Percentiles rank a stretch among this genome's conserved stretches.
Evolutionary conservation across 2,888 invertebrate species (phyloP).

Genomic region (Eudasyphora cyanicolor): DNA sequence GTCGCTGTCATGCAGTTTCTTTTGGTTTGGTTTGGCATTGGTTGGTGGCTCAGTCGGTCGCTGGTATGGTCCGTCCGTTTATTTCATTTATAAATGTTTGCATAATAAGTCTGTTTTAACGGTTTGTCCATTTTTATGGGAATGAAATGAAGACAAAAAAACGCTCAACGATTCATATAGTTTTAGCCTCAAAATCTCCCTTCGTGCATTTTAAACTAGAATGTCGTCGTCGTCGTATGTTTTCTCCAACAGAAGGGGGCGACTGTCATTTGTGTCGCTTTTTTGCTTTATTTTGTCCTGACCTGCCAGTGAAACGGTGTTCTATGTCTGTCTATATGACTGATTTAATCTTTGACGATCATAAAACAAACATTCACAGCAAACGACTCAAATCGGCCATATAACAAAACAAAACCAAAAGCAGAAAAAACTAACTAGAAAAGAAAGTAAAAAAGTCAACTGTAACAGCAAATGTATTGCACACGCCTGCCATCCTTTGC

Average conservation of each 20-base stretch:
- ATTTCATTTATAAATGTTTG: conserved; percentile 66
- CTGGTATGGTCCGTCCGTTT: conserved; percentile 29
- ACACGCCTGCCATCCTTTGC: too few relatives aligned
- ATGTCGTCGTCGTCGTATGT: too few relatives aligned
- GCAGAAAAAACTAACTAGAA: conserved; percentile 24
- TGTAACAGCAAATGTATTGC: too few relatives aligned
- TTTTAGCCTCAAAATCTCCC: conserved; percentile 6
- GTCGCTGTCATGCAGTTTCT: background rate
- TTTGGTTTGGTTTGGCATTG: too few relatives aligned
- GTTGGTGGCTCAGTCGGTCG: background rate
- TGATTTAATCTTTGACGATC: conserved; percentile 64
- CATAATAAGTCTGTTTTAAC: conserved; percentile 76
- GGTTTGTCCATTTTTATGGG: conserved; percentile 60
- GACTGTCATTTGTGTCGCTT: conserved; percentile 22
- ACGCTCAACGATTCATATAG: background rate
- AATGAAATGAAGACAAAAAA: conserved; percentile 37
- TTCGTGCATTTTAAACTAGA: conserved; percentile 41
- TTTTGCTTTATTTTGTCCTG: conserved; percentile 50
- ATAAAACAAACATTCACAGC: conserved; percentile 56
- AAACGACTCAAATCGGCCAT: conserved; percentile 11
- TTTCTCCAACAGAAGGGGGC: background rate
- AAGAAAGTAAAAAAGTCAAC: too few relatives aligned
- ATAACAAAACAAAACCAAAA: background rate
- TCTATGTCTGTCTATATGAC: conserved; percentile 56
- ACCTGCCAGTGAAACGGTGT: too few relatives aligned